A percentile compares a stretch with the other conserved stretches of the same genome.
Conservation (phyloP, 2,888 invertebrate genomes). For the Drosophila antonietae region DNA sequence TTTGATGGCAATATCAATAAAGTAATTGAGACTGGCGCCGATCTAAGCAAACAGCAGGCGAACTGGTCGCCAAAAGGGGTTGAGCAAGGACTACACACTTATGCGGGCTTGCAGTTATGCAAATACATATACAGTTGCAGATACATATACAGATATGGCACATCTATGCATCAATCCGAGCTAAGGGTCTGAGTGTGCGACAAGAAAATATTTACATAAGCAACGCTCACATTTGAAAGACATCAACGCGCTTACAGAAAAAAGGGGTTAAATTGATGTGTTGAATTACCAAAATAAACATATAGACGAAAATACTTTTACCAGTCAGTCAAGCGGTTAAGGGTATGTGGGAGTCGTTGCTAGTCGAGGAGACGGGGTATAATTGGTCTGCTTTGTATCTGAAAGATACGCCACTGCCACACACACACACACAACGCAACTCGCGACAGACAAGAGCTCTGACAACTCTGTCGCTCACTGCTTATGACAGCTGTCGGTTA, state of each 20-base stretch:
- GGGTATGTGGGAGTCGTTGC: constrained; percentile 9
- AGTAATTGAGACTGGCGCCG: constrained; percentile 78
- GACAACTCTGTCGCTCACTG: constrained; percentile 68
- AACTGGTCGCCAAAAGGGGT: constrained; percentile 36
- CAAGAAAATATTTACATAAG: constrained; percentile 69
- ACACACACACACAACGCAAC: constrained; percentile 17
- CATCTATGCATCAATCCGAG: background rate
- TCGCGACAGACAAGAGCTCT: constrained; percentile 24
- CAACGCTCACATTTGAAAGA: constrained; percentile 72
- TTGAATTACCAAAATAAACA: constrained; percentile 79
- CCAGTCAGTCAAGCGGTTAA: constrained; percentile 41
- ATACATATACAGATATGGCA: constrained; percentile 15
- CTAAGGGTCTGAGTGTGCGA: constrained; percentile 25
- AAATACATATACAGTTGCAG: constrained; percentile 54
- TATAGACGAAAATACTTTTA: constrained; percentile 69
- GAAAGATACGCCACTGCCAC: constrained; percentile 49
- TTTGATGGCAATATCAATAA: constrained; percentile 63
- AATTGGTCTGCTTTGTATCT: constrained; percentile 72
- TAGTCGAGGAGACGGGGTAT: constrained; percentile 39
- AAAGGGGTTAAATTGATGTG: constrained; percentile 71
- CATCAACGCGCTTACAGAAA: constrained; percentile 47
- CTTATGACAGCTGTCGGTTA: constrained; percentile 68
- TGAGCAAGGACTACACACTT: constrained; percentile 40
- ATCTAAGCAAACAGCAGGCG: constrained; percentile 51
- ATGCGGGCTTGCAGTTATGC: constrained; percentile 64